These are phyloP conservation scores for Xanthia togata DNA, from an alignment of 2,888 invertebrate species.

Conservation along the genomic window DNA sequence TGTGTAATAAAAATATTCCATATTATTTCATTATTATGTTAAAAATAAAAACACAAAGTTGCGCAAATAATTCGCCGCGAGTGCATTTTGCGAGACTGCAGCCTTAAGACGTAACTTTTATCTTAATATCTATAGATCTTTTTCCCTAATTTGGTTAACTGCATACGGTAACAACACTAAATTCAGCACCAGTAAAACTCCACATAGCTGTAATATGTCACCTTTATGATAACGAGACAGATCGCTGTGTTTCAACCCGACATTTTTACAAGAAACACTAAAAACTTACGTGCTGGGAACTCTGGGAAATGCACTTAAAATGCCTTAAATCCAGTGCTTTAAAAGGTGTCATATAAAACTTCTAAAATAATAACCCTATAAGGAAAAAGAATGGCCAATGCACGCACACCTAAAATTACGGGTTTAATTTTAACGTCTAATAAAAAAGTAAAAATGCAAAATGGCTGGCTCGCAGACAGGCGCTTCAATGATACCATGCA, in stretches of 20 bases:
- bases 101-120: constrained; percentile 13
- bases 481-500: constrained; percentile 36
- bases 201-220: constrained; percentile 34
- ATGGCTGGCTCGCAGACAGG: constrained; percentile 42
- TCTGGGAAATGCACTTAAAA: constrained; percentile 43
- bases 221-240: constrained; percentile 29
- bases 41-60: no score
- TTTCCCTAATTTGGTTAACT: constrained; percentile 51
- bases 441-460: constrained; percentile 49
- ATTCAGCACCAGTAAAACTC: constrained; percentile 35
- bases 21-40: no score
- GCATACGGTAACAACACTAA: constrained; percentile 32
- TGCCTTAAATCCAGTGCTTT: constrained; percentile 15
- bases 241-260: constrained; percentile 17
- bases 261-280: constrained; percentile 55
- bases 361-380: constrained; percentile 21
- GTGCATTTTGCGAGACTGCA: no score
- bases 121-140: constrained; percentile 22
- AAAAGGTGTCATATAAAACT: constrained; percentile 12
- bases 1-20: no score
- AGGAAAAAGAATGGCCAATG: constrained; percentile 26
- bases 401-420: constrained; percentile 18
- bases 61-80: no score
- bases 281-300: constrained; percentile 35
- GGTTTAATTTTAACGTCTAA: constrained; percentile 28